Percentiles rank a stretch among this genome's conserved stretches.
phyloP scores from a whole-genome alignment of 2,888 invertebrate species.

The Bellardia bayeri region DNA sequence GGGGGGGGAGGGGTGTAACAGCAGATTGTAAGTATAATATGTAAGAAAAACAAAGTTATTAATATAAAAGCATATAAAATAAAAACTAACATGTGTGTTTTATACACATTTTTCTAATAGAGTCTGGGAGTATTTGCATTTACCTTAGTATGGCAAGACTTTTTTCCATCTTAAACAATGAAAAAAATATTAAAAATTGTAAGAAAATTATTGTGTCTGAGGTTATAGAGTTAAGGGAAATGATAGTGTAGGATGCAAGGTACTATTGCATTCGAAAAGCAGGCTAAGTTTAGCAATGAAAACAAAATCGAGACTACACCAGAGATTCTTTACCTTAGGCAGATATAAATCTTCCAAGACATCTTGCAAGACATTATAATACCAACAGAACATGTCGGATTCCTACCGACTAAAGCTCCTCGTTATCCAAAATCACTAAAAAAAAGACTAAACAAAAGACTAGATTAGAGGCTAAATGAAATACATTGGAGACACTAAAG shows the following conservation, averaged over 20 bases:
- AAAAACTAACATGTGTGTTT: constrained; percentile 34
- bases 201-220: constrained; percentile 47
- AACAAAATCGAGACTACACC: too few species aligned
- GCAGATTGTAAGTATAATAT: not conserved
- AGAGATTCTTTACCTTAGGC: too few species aligned
- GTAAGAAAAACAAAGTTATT: constrained; percentile 47
- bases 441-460: not conserved
- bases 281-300: not conserved
- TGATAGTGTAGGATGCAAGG: not conserved
- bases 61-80: constrained; percentile 37
- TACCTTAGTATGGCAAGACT: constrained; percentile 28
- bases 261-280: not conserved
- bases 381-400: too few species aligned
- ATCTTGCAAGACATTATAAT: too few species aligned
- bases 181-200: constrained; percentile 26
- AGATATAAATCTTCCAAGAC: too few species aligned
- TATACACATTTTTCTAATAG: not conserved
- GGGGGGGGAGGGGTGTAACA: not conserved
- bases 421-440: not conserved
- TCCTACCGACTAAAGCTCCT: too few species aligned
- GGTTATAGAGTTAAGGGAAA: constrained; percentile 21
- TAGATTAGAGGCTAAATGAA: not conserved
- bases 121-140: constrained; percentile 29
- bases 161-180: not conserved
- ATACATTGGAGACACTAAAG: fast-evolving